A percentile compares a stretch with the other conserved stretches of the same genome.
Conservation (phyloP, 35 echinoderm and acorn worm genomes). For the Hemicentrotus pulcherrimus region DNA sequence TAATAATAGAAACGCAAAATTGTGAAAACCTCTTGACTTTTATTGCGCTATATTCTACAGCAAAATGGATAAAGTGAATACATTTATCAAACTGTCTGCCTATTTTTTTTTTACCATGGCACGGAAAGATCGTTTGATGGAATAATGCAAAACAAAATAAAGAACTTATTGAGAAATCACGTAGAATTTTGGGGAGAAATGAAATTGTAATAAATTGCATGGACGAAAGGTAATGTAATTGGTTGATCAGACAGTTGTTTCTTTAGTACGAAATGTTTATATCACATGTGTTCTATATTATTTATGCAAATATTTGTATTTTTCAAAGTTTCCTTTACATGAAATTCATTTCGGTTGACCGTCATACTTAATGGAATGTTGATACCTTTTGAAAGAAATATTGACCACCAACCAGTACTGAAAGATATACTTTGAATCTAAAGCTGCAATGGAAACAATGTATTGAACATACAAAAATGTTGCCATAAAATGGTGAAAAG, state of each 20-base stretch:
- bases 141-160: neutral
- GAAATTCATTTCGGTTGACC: neutral
- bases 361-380: neutral
- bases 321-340: too few relatives aligned
- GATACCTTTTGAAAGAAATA: neutral
- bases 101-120: neutral
- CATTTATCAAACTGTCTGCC: neutral
- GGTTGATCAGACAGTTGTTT: too few relatives aligned
- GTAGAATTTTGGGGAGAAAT: too few relatives aligned
- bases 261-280: too few relatives aligned
- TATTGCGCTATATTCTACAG: neutral
- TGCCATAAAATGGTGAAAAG: too few relatives aligned
- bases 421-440: neutral
- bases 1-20: too few relatives aligned
- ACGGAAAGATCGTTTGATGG: neutral
- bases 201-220: neutral
- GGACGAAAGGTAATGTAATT: neutral
- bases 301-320: too few relatives aligned
- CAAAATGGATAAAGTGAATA: neutral
- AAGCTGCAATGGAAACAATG: neutral
- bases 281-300: too few relatives aligned
- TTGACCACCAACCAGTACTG: neutral
- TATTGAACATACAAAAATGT: too few relatives aligned
- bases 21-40: too few relatives aligned
- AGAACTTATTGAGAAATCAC: too few relatives aligned